Evolutionary conservation across 2,113 vertebrate species (phyloP).

Genomic region (Rhadina sibilatrix): DNA sequence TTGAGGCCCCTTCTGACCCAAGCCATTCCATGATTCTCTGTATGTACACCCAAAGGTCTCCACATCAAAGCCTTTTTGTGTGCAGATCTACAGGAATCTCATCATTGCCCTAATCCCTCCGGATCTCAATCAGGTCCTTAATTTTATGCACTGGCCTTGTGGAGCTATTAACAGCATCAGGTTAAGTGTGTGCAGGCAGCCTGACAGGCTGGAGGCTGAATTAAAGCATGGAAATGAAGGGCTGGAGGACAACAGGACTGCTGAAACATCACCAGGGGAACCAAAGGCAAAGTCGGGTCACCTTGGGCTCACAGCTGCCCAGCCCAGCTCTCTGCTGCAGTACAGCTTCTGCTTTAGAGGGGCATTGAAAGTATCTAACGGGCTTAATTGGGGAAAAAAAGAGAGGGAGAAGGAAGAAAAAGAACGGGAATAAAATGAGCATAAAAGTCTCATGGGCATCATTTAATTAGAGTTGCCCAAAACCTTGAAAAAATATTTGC

Average conservation of each 20-base stretch:
- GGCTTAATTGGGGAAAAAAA: background rate
- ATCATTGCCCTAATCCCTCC: background rate
- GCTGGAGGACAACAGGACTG: background rate
- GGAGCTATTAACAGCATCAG: background rate
- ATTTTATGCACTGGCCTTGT: background rate
- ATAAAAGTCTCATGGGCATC: background rate
- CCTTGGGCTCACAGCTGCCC: background rate
- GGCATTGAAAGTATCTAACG: background rate
- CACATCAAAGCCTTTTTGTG: background rate
- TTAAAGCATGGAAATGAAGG: background rate
- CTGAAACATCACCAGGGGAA: background rate
- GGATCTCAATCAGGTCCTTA: background rate
- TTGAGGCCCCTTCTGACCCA: background rate
- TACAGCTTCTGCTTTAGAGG: background rate
- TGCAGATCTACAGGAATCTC: rapidly evolving
- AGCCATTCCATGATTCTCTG: background rate
- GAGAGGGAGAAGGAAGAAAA: background rate
- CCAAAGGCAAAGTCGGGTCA: background rate
- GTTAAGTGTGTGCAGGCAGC: background rate
- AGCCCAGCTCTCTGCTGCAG: background rate
- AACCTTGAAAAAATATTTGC: constrained; percentile 62
- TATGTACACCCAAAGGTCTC: background rate
- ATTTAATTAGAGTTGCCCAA: constrained; percentile 48
- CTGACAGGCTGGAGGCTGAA: background rate
- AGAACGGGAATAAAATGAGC: background rate